phyloP scores from a whole-genome alignment of 2,113 vertebrate species.

The Cacatua alba region DNA sequence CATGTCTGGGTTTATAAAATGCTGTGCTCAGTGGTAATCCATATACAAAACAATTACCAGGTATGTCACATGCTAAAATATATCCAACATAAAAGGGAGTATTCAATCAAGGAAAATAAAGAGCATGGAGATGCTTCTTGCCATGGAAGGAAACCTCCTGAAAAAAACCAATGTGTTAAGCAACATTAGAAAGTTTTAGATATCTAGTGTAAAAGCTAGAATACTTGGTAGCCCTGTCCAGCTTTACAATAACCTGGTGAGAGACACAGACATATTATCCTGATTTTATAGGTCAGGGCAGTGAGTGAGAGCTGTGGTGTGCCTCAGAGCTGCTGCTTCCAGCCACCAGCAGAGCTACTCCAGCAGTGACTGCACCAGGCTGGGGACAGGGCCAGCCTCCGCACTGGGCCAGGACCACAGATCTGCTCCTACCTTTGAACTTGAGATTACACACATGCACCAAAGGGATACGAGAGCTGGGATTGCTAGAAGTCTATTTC shows the following conservation, averaged over 20 bases:
- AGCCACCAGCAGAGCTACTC: neutral
- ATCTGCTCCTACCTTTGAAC: neutral
- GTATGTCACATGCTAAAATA: neutral
- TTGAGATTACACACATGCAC: neutral
- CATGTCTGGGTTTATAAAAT: neutral
- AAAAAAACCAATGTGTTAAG: neutral
- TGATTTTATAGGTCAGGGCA: neutral
- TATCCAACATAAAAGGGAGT: neutral
- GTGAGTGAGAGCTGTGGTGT: accelerated
- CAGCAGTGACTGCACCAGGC: neutral
- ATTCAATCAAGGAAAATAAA: neutral
- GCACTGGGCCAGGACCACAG: accelerated
- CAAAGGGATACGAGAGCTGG: neutral
- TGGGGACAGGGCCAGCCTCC: neutral
- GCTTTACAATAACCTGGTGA: neutral
- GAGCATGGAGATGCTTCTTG: neutral
- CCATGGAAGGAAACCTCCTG: neutral
- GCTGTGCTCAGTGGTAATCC: neutral
- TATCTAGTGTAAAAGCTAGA: neutral
- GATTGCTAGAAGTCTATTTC: neutral
- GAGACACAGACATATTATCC: neutral
- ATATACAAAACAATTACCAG: neutral
- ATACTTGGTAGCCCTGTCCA: neutral
- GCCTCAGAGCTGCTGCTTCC: neutral
- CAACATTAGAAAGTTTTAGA: neutral